A percentile compares a stretch with the other conserved stretches of the same genome.
phyloP scores from a whole-genome alignment of 2,113 vertebrate species.

The Cheilinus undulatus region DNA sequence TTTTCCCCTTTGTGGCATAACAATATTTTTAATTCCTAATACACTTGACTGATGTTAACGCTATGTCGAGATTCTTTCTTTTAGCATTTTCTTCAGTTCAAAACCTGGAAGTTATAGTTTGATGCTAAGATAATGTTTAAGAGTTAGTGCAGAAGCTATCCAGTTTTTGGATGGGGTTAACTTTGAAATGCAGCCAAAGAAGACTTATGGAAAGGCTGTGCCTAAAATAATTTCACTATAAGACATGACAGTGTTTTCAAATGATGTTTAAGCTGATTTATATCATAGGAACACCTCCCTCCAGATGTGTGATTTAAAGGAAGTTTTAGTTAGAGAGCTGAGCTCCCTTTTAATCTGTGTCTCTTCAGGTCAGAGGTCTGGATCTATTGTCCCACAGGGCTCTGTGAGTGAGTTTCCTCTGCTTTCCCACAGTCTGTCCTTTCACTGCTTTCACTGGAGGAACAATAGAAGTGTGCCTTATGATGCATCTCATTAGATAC shows the following conservation, averaged over 20 bases:
- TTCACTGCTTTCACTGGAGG: not conserved
- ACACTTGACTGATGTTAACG: too few relatives aligned
- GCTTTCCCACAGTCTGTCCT: conserved; percentile 65
- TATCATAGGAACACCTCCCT: not conserved
- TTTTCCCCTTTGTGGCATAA: too few relatives aligned
- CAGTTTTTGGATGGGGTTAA: too few relatives aligned
- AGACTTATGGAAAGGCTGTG: conserved; percentile 70
- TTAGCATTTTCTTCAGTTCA: too few relatives aligned
- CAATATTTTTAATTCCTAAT: too few relatives aligned
- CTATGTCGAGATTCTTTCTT: too few relatives aligned
- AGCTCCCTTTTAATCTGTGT: not conserved
- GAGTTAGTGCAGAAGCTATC: too few relatives aligned
- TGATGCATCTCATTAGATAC: not conserved
- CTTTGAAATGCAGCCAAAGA: too few relatives aligned
- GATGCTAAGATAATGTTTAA: too few relatives aligned
- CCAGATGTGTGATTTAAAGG: not conserved
- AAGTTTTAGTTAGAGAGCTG: not conserved
- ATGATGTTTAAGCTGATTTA: not conserved
- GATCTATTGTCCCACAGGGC: conserved; percentile 44
- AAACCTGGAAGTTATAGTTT: too few relatives aligned
- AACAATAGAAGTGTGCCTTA: not conserved
- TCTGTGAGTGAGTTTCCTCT: conserved; percentile 55
- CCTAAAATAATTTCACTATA: not conserved
- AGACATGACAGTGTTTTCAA: too few relatives aligned
- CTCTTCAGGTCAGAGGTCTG: conserved; percentile 28